These are phyloP conservation scores for Procambarus virginalis DNA, from an alignment of 1,140 invertebrate genomes.

Conservation along the genomic window DNA sequence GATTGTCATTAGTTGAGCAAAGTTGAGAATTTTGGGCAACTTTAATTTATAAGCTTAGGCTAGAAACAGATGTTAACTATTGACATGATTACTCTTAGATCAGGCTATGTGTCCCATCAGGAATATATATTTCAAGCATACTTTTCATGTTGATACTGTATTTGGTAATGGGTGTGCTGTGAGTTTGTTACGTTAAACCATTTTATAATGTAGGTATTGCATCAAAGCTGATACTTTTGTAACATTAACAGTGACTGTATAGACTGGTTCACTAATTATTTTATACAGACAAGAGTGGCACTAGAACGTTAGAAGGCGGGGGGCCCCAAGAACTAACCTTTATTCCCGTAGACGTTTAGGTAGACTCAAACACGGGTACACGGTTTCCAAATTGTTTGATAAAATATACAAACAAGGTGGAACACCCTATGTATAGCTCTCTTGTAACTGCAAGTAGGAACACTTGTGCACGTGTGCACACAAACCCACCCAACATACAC, in stretches of 20 bases:
- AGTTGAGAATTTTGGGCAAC: background rate
- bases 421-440: too few relatives aligned
- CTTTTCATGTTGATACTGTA: background rate
- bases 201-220: background rate
- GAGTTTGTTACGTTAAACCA: background rate
- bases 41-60: background rate
- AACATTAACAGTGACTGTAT: background rate
- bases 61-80: background rate
- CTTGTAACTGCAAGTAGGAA: too few relatives aligned
- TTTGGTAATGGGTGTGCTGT: conserved; percentile 25
- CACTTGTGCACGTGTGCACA: too few relatives aligned
- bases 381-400: too few relatives aligned
- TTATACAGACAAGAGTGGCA: too few relatives aligned
- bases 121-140: background rate
- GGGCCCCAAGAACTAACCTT: too few relatives aligned
- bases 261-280: background rate
- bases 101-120: background rate
- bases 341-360: too few relatives aligned
- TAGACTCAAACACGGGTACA: too few relatives aligned
- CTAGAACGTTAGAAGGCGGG: too few relatives aligned
- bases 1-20: background rate
- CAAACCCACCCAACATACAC: too few relatives aligned
- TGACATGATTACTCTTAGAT: background rate
- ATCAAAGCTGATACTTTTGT: background rate
- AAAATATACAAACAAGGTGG: too few relatives aligned